These are phyloP conservation scores for Oegoconia quadripuncta DNA, from an alignment of 2,888 invertebrate genomes.

Conservation along the genomic window DNA sequence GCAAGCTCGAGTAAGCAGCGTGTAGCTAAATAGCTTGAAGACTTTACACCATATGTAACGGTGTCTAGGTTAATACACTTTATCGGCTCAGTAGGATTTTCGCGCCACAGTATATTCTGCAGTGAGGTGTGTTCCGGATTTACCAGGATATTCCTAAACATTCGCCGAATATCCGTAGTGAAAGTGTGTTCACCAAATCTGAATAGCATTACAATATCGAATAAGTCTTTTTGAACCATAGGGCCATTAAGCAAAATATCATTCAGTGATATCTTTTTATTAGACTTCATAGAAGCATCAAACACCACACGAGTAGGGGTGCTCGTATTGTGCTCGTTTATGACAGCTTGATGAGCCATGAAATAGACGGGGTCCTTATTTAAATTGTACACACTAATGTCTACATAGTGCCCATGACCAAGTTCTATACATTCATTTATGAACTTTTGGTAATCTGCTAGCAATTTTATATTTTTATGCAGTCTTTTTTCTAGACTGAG, in stretches of 20 bases:
- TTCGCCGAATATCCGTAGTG: slow-evolving; percentile 9
- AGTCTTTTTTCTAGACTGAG: slow-evolving; percentile 13
- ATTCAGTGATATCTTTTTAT: slow-evolving; percentile 15
- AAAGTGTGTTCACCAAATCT: slow-evolving; percentile 8
- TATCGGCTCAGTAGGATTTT: too few species aligned
- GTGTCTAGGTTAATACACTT: too few species aligned
- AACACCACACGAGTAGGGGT: slow-evolving; percentile 11
- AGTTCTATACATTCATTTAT: slow-evolving; percentile 12
- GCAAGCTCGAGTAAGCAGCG: too few species aligned
- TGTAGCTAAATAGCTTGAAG: too few species aligned
- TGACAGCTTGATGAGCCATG: slow-evolving; percentile 15
- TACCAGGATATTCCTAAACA: too few species aligned
- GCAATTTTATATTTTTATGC: slow-evolving; percentile 6
- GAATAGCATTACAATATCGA: slow-evolving; percentile 16
- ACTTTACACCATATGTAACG: too few species aligned
- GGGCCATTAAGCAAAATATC: slow-evolving; percentile 16
- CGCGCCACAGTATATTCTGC: too few species aligned
- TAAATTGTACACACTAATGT: slow-evolving; percentile 3
- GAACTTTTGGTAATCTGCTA: slow-evolving; percentile 10
- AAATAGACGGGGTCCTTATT: slow-evolving; percentile 12
- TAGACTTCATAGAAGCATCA: slow-evolving; percentile 14
- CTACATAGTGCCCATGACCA: slow-evolving; percentile 9
- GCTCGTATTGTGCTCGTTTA: slow-evolving; percentile 13
- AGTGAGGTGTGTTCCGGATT: too few species aligned
- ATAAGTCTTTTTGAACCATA: too few species aligned